Percentiles rank a stretch among this genome's conserved stretches.
phyloP scores from a whole-genome alignment of 1,140 invertebrate species.

The Drosophila sulfurigaster region DNA sequence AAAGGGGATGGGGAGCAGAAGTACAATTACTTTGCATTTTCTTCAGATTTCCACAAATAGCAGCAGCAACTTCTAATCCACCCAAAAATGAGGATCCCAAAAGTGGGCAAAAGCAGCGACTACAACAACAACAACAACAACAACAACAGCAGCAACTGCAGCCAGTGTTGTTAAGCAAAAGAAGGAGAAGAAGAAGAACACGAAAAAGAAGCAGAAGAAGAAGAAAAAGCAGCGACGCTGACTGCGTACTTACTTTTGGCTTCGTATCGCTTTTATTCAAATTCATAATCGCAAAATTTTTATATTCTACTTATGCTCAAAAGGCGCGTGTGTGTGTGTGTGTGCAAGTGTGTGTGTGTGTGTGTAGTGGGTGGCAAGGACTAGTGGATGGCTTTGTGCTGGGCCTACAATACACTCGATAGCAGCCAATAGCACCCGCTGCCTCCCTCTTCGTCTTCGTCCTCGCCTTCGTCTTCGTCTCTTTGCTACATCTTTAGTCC shows the following conservation, averaged over 20 bases:
- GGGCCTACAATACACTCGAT: conserved; percentile 60
- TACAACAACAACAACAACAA: conserved; percentile 16
- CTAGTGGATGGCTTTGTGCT: conserved; percentile 73
- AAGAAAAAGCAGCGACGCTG: conserved; percentile 21
- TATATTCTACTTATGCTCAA: conserved; percentile 82
- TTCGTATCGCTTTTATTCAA: conserved; percentile 84
- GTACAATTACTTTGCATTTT: conserved; percentile 11
- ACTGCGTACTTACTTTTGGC: conserved; percentile 65
- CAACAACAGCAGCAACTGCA: conserved; percentile 10
- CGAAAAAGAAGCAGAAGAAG: conserved; percentile 6
- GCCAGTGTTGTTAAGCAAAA: conserved; percentile 23
- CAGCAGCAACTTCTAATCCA: conserved; percentile 68
- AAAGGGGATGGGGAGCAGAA: background rate
- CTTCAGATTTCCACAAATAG: background rate
- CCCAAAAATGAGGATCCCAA: conserved; percentile 27
- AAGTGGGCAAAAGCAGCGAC: background rate
- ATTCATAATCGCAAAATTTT: conserved; percentile 85
- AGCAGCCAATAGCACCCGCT: conserved; percentile 24
- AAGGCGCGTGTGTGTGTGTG: conserved; percentile 57
- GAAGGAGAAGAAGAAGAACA: background rate
- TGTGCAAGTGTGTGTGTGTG: conserved; percentile 19
- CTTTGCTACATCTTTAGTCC: conserved; percentile 15
- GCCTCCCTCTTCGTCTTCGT: background rate
- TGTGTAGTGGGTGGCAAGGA: conserved; percentile 33
- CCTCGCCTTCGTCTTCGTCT: background rate